Evolutionary conservation across 2,113 vertebrate species (phyloP).

Genomic region (Hippoglossus stenolepis): DNA sequence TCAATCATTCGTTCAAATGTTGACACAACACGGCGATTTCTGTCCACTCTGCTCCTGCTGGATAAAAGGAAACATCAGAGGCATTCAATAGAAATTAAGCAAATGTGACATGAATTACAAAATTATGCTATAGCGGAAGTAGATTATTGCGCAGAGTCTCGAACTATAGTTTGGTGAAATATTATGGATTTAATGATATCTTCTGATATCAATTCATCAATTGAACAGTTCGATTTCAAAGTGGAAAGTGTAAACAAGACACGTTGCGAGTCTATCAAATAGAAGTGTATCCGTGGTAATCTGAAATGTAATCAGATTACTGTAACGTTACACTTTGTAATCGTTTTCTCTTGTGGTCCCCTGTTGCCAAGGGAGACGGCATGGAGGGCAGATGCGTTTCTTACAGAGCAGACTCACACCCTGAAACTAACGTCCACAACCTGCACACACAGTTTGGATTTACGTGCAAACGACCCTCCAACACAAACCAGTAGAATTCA

Average conservation of each 20-base stretch:
- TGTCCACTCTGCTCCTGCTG: too few species aligned
- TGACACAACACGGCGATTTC: too few species aligned
- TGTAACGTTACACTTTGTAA: neutral
- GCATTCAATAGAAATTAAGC: too few species aligned
- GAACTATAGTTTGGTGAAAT: too few species aligned
- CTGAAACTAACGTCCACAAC: neutral
- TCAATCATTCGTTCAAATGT: neutral
- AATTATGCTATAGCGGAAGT: too few species aligned
- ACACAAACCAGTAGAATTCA: neutral
- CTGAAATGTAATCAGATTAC: neutral
- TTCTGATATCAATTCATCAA: too few species aligned
- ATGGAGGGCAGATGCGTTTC: neutral
- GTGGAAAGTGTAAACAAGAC: neutral
- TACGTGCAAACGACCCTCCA: neutral
- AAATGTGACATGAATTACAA: too few species aligned
- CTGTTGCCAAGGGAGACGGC: conserved; percentile 19
- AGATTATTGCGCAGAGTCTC: too few species aligned
- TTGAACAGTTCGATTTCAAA: too few species aligned
- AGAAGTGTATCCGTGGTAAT: neutral
- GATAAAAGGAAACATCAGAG: too few species aligned
- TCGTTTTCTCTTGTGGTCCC: neutral
- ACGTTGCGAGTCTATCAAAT: neutral
- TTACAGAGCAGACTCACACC: neutral
- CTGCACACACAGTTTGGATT: conserved; percentile 1
- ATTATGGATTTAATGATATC: too few species aligned